phyloP scores from a whole-genome alignment of 2,797 vertebrate genomes.

The Acanthurus lineatus region DNA sequence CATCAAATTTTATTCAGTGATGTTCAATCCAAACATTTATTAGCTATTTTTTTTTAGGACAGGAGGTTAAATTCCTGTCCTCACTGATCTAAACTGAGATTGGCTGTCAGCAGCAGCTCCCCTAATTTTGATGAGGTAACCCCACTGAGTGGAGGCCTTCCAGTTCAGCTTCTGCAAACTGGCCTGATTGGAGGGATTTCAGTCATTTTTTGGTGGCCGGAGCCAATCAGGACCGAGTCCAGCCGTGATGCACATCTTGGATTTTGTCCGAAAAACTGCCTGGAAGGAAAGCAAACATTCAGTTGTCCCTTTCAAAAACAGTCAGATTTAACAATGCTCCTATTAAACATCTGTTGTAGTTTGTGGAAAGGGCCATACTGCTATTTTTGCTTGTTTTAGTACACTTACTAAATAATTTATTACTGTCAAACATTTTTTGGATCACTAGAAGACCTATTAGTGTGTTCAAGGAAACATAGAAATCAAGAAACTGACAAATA shows the following conservation, averaged over 20 bases:
- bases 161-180: constrained; percentile 57
- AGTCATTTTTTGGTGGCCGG: constrained; percentile 39
- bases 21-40: not conserved
- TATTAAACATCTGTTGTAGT: constrained; percentile 1
- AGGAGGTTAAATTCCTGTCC: not conserved
- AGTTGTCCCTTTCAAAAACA: constrained; percentile 64
- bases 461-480: not conserved
- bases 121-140: constrained; percentile 45
- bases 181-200: constrained; percentile 64
- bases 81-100: constrained; percentile 17
- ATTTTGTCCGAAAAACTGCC: constrained; percentile 40
- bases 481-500: too few species aligned
- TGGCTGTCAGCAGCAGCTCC: constrained; percentile 36
- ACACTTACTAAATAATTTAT: not conserved
- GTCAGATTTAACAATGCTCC: constrained; percentile 50
- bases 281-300: constrained; percentile 58
- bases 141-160: constrained; percentile 52
- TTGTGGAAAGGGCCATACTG: not conserved
- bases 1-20: not conserved
- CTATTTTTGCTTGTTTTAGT: not conserved
- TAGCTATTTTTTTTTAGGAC: not conserved
- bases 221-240: constrained; percentile 72
- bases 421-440: not conserved
- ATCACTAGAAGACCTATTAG: not conserved
- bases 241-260: constrained; percentile 63